phyloP scores from a whole-genome alignment of 2,797 vertebrate genomes.

The Schizopygopsis pylzovi region DNA sequence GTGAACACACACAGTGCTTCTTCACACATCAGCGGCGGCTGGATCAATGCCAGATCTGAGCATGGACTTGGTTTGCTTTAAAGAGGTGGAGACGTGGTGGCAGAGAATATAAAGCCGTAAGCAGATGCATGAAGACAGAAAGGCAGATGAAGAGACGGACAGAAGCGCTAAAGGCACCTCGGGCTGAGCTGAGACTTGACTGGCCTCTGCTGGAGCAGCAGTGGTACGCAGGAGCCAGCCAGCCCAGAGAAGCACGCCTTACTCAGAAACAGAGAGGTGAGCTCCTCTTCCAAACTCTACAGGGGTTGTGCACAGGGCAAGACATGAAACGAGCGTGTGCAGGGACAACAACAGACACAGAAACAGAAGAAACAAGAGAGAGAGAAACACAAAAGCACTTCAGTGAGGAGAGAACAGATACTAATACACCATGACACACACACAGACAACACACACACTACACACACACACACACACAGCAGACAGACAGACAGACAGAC shows the following conservation, averaged over 20 bases:
- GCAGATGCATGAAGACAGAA: constrained; percentile 12
- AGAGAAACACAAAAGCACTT: constrained; percentile 32
- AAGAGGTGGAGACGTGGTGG: background rate
- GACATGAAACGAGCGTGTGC: constrained; percentile 63
- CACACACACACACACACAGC: background rate
- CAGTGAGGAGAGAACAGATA: constrained; percentile 3
- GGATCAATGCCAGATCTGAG: constrained; percentile 38
- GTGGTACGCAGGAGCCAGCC: constrained; percentile 66
- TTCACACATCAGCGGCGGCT: background rate
- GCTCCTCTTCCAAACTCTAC: constrained; percentile 95
- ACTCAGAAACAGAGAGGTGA: constrained; percentile 89
- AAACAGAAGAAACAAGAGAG: constrained; percentile 36
- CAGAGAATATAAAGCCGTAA: constrained; percentile 22
- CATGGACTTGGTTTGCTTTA: constrained; percentile 46
- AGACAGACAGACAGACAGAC: background rate
- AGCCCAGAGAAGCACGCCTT: constrained; percentile 74
- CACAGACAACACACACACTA: no score
- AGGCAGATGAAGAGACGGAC: background rate
- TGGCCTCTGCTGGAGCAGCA: constrained; percentile 57
- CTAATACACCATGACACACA: background rate
- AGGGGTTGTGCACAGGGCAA: constrained; percentile 71
- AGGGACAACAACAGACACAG: constrained; percentile 26
- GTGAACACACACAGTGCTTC: background rate
- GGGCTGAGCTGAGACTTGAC: constrained; percentile 68
- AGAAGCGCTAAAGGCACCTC: constrained; percentile 78